phyloP scores from a whole-genome alignment of 2,888 invertebrate genomes.

The Electrophaes corylata region DNA sequence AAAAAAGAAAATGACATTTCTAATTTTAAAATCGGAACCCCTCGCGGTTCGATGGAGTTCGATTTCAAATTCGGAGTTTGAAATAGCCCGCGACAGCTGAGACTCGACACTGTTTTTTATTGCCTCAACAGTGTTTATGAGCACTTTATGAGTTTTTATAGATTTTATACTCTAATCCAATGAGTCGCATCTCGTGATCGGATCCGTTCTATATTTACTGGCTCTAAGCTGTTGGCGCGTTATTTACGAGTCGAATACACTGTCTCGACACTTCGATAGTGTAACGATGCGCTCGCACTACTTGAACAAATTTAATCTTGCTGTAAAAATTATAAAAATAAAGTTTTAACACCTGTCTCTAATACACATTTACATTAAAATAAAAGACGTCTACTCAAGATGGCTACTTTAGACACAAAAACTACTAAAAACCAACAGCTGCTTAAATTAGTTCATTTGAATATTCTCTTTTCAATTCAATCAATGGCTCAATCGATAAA shows the following conservation, averaged over 20 bases:
- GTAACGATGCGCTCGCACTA: constrained; percentile 20
- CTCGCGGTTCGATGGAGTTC: constrained; percentile 76
- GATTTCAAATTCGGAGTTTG: constrained; percentile 66
- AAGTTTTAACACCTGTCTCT: constrained; percentile 19
- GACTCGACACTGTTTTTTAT: constrained; percentile 81
- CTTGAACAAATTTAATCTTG: constrained; percentile 17
- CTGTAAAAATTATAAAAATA: constrained; percentile 21
- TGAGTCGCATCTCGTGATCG: constrained; percentile 73
- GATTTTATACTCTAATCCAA: constrained; percentile 78
- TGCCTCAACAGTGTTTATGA: constrained; percentile 82
- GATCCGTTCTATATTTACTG: constrained; percentile 70
- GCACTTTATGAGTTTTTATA: constrained; percentile 82
- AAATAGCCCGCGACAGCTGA: constrained; percentile 83
- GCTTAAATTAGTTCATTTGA: constrained; percentile 28
- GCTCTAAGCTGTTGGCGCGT: constrained; percentile 56
- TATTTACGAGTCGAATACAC: constrained; percentile 54
- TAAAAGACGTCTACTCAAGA: constrained; percentile 39
- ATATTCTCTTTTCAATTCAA: constrained; percentile 45
- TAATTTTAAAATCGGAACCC: constrained; percentile 72
- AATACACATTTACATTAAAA: neutral
- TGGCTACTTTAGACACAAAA: constrained; percentile 29
- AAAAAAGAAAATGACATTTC: constrained; percentile 62
- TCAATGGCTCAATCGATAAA: constrained; percentile 74
- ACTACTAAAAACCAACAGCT: constrained; percentile 33
- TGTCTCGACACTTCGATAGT: constrained; percentile 27